phyloP scores from a whole-genome alignment of 2,113 vertebrate species.

The Serinus canaria region DNA sequence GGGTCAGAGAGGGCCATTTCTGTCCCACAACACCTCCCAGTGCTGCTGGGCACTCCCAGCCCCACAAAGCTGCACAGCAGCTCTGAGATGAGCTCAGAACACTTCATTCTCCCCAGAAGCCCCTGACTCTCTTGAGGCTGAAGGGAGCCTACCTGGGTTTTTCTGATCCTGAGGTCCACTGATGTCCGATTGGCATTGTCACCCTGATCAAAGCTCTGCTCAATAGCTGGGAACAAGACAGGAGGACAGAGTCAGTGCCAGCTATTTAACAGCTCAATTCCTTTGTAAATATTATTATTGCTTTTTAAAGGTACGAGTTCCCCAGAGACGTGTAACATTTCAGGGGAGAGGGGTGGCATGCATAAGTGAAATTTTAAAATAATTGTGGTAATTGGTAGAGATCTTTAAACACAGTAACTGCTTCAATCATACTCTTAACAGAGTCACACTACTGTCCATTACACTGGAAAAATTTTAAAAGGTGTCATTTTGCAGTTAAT shows the following conservation, averaged over 20 bases:
- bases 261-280: background rate
- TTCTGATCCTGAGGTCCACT: slow-evolving; percentile 89
- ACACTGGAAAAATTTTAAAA: background rate
- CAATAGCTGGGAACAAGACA: slow-evolving; percentile 77
- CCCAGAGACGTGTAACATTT: background rate
- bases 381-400: background rate
- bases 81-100: background rate
- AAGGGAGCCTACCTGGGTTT: slow-evolving; percentile 84
- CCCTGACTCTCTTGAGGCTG: fast-evolving
- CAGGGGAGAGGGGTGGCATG: background rate
- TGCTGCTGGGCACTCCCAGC: background rate
- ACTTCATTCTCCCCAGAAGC: fast-evolving
- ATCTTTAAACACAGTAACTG: background rate
- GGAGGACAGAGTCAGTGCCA: background rate
- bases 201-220: slow-evolving; percentile 83
- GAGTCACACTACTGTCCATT: background rate
- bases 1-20: background rate
- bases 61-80: background rate
- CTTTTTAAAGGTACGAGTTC: background rate
- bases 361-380: background rate
- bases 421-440: background rate
- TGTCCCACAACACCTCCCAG: background rate
- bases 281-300: background rate
- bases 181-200: slow-evolving; percentile 77
- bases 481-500: background rate